Base-by-base conservation (phyloP, 2,113 vertebrate species). In the Crotophaga sulcirostris region DNA sequence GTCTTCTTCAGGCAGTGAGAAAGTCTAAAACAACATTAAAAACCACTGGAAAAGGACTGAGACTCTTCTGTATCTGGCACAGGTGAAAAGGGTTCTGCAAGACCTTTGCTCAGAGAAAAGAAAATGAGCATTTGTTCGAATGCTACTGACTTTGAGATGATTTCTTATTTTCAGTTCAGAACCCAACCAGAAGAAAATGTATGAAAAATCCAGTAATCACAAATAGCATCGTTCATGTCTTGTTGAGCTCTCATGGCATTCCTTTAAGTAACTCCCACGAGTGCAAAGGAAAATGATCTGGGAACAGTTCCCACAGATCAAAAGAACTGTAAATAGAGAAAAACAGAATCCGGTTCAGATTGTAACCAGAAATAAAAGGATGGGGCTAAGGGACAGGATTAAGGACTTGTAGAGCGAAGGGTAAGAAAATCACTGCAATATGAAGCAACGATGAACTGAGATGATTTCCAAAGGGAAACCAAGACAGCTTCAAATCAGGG, bases 251-350 rank as follows among this genome's bases (percentile, higher is more conserved):
- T 72, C 91, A 77, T 96, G 94, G 89, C 93, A 60, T 18, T 78
- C 38, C 89, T 94, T 92, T 64, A 82, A 84, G 78, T 15, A 16
- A 38, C 80, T 84, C 93, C 91, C 84, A 87, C 19, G 0, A 60
- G 51, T 16, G 80, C 93, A 91, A 90, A 92, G 87, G 93, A 86
- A 77, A 58, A 19, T 67, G 78, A 91, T 51, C 84, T 72, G 89
- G 90, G 93, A 93, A 89, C 26, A 11, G 49, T 52, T 88, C 93
- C 86, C 86, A 86, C 26, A 26, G 42, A 67, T 13, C 79, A n/a
- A 44, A 55, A 77, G 80, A 74, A 67, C 7, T 67, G 36, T 33
- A 47, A 80, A 67, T 7, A 81, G 64, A 72, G n/a, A 33, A 44
- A 24, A 18, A 19, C 16, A 21, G 7, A 63, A 33, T 7, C 18